Conservation (phyloP, 2,113 vertebrate species). For the Prunella himalayana region DNA sequence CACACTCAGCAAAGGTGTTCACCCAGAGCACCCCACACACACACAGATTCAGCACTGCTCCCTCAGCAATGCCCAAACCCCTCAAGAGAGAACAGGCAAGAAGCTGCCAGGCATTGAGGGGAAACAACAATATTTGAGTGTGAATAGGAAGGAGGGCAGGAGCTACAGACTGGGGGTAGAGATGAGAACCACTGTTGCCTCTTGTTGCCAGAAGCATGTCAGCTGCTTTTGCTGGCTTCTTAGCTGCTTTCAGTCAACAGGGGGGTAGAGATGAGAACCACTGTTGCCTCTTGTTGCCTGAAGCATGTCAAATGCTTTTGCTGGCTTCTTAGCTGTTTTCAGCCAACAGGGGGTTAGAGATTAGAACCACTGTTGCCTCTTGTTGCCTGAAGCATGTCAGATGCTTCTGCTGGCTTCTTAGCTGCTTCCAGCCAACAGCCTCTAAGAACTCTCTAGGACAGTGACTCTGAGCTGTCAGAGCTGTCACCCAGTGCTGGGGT, state of each 20-base stretch:
- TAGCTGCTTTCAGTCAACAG: not conserved
- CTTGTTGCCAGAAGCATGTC: not conserved
- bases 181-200: not conserved
- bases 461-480: not conserved
- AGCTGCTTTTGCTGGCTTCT: not conserved
- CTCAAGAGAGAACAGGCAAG: not conserved
- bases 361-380: not conserved
- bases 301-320: not conserved
- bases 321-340: not conserved
- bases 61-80: not conserved
- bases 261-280: not conserved
- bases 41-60: not conserved
- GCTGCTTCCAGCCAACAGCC: not conserved
- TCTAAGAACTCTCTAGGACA: accelerated
- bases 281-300: not conserved
- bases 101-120: not conserved
- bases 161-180: not conserved
- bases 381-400: not conserved
- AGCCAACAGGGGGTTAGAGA: not conserved
- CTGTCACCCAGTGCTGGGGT: not conserved
- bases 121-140: not conserved
- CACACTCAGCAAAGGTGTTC: not conserved
- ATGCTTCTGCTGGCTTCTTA: not conserved
- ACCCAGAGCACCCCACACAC: not conserved
- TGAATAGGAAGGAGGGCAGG: not conserved